Evolutionary conservation across 2,797 vertebrate genomes (phyloP).

Genomic region (Poecile montanus): DNA sequence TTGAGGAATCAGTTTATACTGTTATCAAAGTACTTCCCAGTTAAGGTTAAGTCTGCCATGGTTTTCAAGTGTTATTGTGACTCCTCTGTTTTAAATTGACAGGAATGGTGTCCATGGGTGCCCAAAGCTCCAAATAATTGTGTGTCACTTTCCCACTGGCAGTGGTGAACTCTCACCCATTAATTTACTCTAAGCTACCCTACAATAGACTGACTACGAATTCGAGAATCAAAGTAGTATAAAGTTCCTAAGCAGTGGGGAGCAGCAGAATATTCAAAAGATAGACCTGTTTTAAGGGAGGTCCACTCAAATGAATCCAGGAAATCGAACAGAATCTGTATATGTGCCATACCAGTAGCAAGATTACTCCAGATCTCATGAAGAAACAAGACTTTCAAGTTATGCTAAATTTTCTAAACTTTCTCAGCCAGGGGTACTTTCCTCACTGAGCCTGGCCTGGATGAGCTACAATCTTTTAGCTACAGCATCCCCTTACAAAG

Average conservation of each 20-base stretch:
- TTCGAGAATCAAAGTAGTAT: fast-evolving
- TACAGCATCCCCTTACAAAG: neutral
- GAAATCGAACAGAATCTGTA: neutral
- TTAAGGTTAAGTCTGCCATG: neutral
- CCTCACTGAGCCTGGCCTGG: neutral
- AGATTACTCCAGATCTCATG: neutral
- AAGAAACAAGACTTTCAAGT: neutral
- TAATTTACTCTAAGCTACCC: neutral
- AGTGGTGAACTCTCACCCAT: neutral
- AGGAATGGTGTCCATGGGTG: fast-evolving
- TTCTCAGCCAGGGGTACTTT: neutral
- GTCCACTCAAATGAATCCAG: neutral
- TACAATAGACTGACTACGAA: neutral
- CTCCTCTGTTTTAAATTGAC: neutral
- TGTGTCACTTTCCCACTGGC: neutral
- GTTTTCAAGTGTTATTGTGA: neutral
- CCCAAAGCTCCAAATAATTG: neutral
- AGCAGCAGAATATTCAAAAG: neutral
- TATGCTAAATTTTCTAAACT: neutral
- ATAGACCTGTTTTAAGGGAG: neutral
- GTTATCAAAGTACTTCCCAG: neutral
- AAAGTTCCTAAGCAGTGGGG: neutral
- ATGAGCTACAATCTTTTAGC: neutral
- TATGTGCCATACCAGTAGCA: neutral
- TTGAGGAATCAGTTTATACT: constrained; percentile 36